A percentile compares a stretch with the other conserved stretches of the same genome.
Evolutionary conservation across 1,140 invertebrate genomes (phyloP).

Genomic region (Delia radicum): DNA sequence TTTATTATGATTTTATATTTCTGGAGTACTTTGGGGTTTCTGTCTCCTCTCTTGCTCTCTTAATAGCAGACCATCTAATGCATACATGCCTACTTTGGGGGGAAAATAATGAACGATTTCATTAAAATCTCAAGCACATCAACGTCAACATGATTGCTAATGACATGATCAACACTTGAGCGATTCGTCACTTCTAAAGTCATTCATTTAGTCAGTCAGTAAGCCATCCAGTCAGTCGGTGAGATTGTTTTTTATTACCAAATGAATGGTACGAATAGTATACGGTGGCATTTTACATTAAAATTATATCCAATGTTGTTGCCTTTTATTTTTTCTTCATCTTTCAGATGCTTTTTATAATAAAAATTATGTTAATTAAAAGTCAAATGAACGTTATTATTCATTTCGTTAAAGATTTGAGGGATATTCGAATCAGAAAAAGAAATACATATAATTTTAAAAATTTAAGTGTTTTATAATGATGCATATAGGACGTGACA

Average conservation of each 20-base stretch:
- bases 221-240: not conserved
- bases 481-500: not conserved
- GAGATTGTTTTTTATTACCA: not conserved
- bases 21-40: not conserved
- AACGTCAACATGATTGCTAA: conserved; percentile 22
- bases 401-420: not conserved
- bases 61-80: not conserved
- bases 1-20: not conserved
- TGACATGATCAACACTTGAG: conserved; percentile 27
- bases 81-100: not conserved
- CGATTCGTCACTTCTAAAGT: conserved; percentile 16
- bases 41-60: not conserved
- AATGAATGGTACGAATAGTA: not conserved
- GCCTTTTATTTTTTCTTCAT: not conserved
- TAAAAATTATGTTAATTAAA: conserved; percentile 16
- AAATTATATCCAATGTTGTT: not conserved
- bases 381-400: not conserved
- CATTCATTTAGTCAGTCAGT: not conserved
- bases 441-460: not conserved
- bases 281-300: not conserved
- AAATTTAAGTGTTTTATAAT: not conserved
- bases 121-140: conserved; percentile 5
- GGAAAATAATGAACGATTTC: not conserved
- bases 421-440: not conserved
- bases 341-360: not conserved